Evolutionary conservation across 1,140 invertebrate species (phyloP).

Genomic region (Andrena cerasifolii): DNA sequence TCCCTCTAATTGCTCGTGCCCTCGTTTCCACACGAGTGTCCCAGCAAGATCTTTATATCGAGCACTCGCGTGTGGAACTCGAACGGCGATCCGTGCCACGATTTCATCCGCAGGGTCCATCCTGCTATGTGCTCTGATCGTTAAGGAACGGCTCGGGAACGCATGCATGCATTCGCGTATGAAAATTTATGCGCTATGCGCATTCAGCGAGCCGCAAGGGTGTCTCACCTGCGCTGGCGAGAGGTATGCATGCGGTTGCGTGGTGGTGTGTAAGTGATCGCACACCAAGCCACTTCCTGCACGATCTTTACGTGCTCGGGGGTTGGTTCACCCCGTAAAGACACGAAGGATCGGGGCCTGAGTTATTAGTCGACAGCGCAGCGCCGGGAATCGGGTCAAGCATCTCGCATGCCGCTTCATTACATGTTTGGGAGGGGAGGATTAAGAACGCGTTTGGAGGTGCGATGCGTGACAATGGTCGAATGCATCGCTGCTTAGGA

Average conservation of each 20-base stretch:
- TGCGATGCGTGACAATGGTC: slow-evolving; percentile 30
- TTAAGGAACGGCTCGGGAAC: background rate
- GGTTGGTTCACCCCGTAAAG: slow-evolving; percentile 9
- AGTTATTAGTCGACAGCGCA: slow-evolving; percentile 42
- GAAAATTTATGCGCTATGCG: slow-evolving; percentile 44
- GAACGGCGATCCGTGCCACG: background rate
- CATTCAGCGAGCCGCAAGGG: slow-evolving; percentile 10
- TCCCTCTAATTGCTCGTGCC: background rate
- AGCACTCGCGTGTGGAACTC: background rate
- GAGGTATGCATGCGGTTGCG: background rate
- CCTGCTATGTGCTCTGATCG: slow-evolving; percentile 42
- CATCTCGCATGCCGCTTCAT: slow-evolving; percentile 30
- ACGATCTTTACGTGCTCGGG: background rate
- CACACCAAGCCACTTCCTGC: background rate
- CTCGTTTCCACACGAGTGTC: background rate
- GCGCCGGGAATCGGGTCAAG: slow-evolving; percentile 41
- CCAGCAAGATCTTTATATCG: background rate
- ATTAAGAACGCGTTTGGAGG: slow-evolving; percentile 45
- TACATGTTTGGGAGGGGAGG: slow-evolving; percentile 26
- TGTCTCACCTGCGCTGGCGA: slow-evolving; percentile 7
- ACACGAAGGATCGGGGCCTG: slow-evolving; percentile 16
- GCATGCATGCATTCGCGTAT: slow-evolving; percentile 24
- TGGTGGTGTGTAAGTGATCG: background rate
- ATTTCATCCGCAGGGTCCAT: background rate
- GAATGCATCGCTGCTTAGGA: slow-evolving; percentile 14